Evolutionary conservation across 2,797 vertebrate genomes (phyloP), one percentile per base, ranked within the genome.

Genomic region (Acropternis orthonyx): DNA sequence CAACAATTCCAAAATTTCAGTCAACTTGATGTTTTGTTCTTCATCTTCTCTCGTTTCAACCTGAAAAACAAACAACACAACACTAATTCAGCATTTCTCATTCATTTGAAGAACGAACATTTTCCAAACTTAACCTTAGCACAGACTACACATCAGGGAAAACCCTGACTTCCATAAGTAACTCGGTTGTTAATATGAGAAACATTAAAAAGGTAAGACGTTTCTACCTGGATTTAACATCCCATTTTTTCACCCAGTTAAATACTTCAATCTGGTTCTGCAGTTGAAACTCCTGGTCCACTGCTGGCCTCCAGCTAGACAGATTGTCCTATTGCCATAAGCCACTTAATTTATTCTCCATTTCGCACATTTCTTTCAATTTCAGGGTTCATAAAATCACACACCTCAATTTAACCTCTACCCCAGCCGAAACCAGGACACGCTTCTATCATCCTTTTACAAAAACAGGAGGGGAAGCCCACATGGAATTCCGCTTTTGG

Each of bases 1-100:
- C 97, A 99, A 97, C 14, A 99, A 98, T 96, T 99, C 99, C 97
- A 99, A 97, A 97, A 99, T 99, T 97, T 99, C 99, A 8, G 98
- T 89, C 95, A 99, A 92, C 89, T 99, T 99, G 62, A 99, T 85
- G 81, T 97, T 98, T 97, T 99, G 99, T 66, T 99, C 99, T 89
- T 99, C 99, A 97, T 99, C 99, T 97, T 99, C 99, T 91, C 99
- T 98, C 28, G 98, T 99, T 97, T 99, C 99, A 92, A 99, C 99
- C 99, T 99, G 94, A 46, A 59, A 91, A 80, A 67, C 1, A 2
- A 2, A 56, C 30, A 87, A 54, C 0, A 1, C 12, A 73, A 61
- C 6, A 28, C 5, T 48, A 85, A 56, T 59, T 88, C 49, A 76
- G 14, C 9, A 5, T 20, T 88, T 69, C 9, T 72, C 49, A 44